Percentiles rank a stretch among this genome's conserved stretches.
Evolutionary conservation across 2,797 vertebrate genomes (phyloP).

Genomic region (Anolis apletophallus): DNA sequence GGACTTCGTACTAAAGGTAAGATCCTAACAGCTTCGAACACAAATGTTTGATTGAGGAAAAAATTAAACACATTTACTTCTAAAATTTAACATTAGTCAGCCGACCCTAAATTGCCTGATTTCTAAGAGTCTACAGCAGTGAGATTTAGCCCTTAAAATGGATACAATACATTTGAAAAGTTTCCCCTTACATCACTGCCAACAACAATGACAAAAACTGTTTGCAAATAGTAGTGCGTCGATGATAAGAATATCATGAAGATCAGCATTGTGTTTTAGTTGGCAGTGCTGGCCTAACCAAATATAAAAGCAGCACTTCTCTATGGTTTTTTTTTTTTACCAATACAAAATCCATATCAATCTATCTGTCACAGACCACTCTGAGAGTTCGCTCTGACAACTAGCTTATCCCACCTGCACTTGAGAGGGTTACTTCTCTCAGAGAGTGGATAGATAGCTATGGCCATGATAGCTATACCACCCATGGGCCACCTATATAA

Average conservation of each 20-base stretch:
- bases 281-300: too few species aligned
- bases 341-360: neutral
- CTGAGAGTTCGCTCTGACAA: neutral
- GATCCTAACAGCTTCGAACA: neutral
- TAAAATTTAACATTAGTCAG: neutral
- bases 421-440: neutral
- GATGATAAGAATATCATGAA: neutral
- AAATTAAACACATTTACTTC: neutral
- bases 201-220: slow-evolving; percentile 39
- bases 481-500: neutral
- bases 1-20: neutral
- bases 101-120: neutral
- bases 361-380: too few species aligned
- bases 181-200: slow-evolving; percentile 1
- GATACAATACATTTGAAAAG: neutral
- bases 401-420: too few species aligned
- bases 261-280: neutral
- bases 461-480: neutral
- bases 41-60: neutral
- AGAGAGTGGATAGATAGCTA: neutral
- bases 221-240: neutral
- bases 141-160: neutral
- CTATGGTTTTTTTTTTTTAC: neutral
- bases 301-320: neutral
- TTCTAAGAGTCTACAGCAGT: neutral